Evolutionary conservation across 1,140 invertebrate genomes (phyloP), one percentile per base, ranked within the genome.

Genomic region (Alviniconcha marisindica): DNA sequence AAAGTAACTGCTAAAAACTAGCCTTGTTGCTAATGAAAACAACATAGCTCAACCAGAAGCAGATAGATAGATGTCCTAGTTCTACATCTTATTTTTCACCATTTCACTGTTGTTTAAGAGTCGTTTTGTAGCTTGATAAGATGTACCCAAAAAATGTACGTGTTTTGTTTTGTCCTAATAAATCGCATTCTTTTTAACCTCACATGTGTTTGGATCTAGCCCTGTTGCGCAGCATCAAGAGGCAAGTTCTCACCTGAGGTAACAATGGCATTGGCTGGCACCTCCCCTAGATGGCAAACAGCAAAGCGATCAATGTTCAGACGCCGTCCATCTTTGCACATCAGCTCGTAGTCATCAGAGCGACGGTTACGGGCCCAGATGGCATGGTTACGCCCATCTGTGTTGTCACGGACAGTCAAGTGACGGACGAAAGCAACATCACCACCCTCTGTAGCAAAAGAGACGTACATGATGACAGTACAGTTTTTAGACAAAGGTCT

Each of bases 391-490:
- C 98, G 96, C 0, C 98, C 97, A 87, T 97, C 97, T 0, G 97
- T 97, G 89, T 97, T 98, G 91, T 98, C 97, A 36, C 95, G 95
- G 0, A 98, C 97, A 0, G 98, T 98, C 0, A 97, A 97, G 89
- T 99, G 97, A 85, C 98, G 97, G 1, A 98, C 96, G 93, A 99
- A 99, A 0, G 98, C 98, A 24, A 99, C 97, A 92, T 99, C 95
- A 3, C 92, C 92, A 21, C 97, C 98, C 24, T 85, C 91, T 92
- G 86, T 15, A 48, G 18, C 5, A 48, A n/a, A n/a, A n/a, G n/a
- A n/a, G n/a, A n/a, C n/a, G n/a, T n/a, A n/a, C n/a, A n/a, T n/a
- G n/a, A n/a, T n/a, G n/a, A n/a, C n/a, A n/a, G n/a, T n/a, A n/a
- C n/a, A n/a, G n/a, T n/a, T n/a, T n/a, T n/a, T n/a, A n/a, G n/a